phyloP scores from a whole-genome alignment of 2,888 invertebrate species.

The Zele albiditarsus region DNA sequence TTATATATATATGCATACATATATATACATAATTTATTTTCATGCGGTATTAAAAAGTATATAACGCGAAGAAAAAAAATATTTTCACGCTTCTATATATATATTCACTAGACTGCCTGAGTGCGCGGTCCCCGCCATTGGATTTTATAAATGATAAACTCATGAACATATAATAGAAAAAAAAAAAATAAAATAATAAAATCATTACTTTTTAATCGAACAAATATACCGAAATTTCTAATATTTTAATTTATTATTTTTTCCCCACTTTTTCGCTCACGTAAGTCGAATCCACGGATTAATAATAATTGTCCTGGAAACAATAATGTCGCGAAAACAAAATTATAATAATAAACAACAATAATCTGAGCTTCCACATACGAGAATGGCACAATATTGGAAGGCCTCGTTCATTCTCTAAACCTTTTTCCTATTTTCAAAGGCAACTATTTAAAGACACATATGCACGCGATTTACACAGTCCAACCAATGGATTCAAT shows the following conservation, averaged over 20 bases:
- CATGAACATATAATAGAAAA: constrained; percentile 4
- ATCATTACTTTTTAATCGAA: background rate
- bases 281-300: background rate
- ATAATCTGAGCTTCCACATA: constrained; percentile 50
- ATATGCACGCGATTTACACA: constrained; percentile 46
- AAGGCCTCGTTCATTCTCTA: constrained; percentile 26
- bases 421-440: constrained; percentile 48
- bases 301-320: background rate
- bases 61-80: constrained; percentile 6
- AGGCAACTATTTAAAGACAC: constrained; percentile 67
- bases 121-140: constrained; percentile 28
- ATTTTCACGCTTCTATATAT: background rate
- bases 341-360: background rate
- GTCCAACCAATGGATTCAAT: background rate
- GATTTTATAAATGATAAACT: constrained; percentile 7
- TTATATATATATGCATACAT: background rate
- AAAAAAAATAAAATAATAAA: background rate
- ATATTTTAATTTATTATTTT: background rate
- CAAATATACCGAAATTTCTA: background rate
- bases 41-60: constrained; percentile 11
- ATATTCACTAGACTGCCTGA: constrained; percentile 32
- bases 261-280: background rate
- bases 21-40: background rate
- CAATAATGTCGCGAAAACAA: background rate
- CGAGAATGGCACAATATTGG: constrained; percentile 8